These are phyloP conservation scores for Myzus persicae DNA, from an alignment of 1,140 invertebrate genomes.

Conservation along the genomic window DNA sequence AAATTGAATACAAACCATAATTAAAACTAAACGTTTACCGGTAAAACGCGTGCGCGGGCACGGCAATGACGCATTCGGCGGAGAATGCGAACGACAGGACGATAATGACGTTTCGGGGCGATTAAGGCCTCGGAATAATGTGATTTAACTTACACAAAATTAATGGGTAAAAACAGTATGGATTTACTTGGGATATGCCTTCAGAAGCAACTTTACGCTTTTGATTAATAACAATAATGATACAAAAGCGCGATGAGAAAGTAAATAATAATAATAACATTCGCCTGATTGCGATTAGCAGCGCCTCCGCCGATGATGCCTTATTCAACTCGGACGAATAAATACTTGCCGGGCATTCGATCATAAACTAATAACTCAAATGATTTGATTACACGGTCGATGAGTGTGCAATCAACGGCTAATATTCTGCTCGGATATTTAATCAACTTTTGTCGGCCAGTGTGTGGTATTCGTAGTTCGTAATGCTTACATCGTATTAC, in stretches of 20 bases:
- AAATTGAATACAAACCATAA: constrained; percentile 35
- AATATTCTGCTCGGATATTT: not conserved
- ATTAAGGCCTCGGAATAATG: constrained; percentile 27
- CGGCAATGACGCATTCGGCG: not conserved
- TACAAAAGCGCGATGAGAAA: not conserved
- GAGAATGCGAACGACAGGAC: constrained; percentile 39
- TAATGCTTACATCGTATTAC: not conserved
- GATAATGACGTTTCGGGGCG: constrained; percentile 22
- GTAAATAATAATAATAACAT: not conserved
- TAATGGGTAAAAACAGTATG: constrained; percentile 23
- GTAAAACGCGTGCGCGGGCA: not conserved
- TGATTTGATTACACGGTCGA: constrained; percentile 3
- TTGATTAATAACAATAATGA: constrained; percentile 36
- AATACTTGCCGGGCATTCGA: not conserved
- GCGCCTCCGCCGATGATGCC: not conserved
- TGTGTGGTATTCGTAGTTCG: not conserved
- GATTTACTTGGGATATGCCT: constrained; percentile 13
- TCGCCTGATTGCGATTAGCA: not conserved
- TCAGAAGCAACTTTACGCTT: not conserved
- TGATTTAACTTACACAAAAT: constrained; percentile 15
- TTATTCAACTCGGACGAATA: not conserved
- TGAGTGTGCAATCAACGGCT: not conserved
- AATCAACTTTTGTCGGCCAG: not conserved
- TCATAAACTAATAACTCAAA: constrained; percentile 36
- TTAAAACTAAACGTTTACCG: not conserved